Conservation (phyloP, 1,140 invertebrate species). For the Drosophila seguyi region DNA sequence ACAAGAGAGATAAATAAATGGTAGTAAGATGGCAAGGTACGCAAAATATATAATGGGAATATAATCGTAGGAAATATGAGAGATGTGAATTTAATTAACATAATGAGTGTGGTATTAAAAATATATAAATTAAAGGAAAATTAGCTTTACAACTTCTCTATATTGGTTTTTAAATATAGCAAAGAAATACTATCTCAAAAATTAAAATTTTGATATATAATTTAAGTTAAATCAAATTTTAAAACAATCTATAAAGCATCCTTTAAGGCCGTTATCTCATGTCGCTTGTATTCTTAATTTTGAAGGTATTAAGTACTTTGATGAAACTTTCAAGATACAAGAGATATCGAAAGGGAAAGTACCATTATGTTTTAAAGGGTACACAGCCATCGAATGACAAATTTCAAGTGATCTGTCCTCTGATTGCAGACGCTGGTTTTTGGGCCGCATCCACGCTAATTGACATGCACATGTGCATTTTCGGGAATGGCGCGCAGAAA, state of each 20-base stretch:
- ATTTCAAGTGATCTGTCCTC: not conserved
- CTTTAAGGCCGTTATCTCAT: too few species aligned
- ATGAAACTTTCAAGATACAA: not conserved
- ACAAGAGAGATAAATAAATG: not conserved
- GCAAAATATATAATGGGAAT: not conserved
- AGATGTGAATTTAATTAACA: not conserved
- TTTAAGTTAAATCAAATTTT: not conserved
- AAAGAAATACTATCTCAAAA: too few species aligned
- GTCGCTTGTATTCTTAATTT: too few species aligned
- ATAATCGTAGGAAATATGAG: too few species aligned
- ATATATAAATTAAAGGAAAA: too few species aligned
- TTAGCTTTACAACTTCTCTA: too few species aligned
- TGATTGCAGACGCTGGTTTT: constrained; percentile 30
- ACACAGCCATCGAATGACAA: not conserved
- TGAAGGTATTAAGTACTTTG: not conserved
- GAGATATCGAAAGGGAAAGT: not conserved
- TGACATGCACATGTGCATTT: constrained; percentile 77
- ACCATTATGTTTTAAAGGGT: not conserved
- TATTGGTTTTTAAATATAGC: too few species aligned
- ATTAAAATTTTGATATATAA: too few species aligned
- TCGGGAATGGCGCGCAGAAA: constrained; percentile 19
- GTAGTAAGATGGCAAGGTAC: not conserved
- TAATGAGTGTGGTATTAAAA: not conserved
- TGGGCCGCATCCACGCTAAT: constrained; percentile 55
- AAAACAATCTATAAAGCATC: not conserved